phyloP scores from a whole-genome alignment of 1,140 invertebrate species.

The Leguminivora glycinivorella region DNA sequence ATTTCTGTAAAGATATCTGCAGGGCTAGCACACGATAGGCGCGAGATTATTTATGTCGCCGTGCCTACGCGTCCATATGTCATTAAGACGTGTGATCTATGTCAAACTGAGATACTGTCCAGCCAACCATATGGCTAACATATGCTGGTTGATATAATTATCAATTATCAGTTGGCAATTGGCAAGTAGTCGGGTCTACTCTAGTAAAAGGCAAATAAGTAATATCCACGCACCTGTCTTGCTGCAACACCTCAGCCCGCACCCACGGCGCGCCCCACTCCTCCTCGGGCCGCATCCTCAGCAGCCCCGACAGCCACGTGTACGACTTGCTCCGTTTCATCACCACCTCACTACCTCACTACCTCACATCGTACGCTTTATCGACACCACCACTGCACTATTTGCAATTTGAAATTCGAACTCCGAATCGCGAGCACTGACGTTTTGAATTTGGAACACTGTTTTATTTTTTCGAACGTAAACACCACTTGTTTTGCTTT shows the following conservation, averaged over 20 bases:
- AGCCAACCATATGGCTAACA: too few relatives aligned
- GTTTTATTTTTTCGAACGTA: background rate
- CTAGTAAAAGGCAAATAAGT: background rate
- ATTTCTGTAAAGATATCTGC: too few relatives aligned
- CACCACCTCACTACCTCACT: slow-evolving; percentile 36
- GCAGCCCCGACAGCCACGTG: slow-evolving; percentile 72
- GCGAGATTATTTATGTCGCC: too few relatives aligned
- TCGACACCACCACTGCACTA: slow-evolving; percentile 29
- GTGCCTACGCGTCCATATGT: too few relatives aligned
- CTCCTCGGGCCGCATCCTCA: slow-evolving; percentile 52
- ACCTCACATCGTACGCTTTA: slow-evolving; percentile 33
- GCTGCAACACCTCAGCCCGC: slow-evolving; percentile 49
- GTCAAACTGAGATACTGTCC: too few relatives aligned
- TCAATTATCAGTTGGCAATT: too few relatives aligned
- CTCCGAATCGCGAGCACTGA: background rate
- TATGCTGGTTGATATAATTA: too few relatives aligned
- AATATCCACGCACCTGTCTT: slow-evolving; percentile 56
- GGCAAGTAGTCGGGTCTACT: too few relatives aligned
- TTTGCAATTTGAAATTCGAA: slow-evolving; percentile 6
- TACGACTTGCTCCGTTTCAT: slow-evolving; percentile 75
- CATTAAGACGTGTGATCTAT: too few relatives aligned
- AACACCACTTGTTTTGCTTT: background rate
- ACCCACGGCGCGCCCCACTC: slow-evolving; percentile 64
- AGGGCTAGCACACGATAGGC: too few relatives aligned
- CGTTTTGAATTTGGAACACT: slow-evolving; percentile 19